A percentile compares a stretch with the other conserved stretches of the same genome.
phyloP scores from a whole-genome alignment of 2,113 vertebrate genomes.

The Lontra canadensis region DNA sequence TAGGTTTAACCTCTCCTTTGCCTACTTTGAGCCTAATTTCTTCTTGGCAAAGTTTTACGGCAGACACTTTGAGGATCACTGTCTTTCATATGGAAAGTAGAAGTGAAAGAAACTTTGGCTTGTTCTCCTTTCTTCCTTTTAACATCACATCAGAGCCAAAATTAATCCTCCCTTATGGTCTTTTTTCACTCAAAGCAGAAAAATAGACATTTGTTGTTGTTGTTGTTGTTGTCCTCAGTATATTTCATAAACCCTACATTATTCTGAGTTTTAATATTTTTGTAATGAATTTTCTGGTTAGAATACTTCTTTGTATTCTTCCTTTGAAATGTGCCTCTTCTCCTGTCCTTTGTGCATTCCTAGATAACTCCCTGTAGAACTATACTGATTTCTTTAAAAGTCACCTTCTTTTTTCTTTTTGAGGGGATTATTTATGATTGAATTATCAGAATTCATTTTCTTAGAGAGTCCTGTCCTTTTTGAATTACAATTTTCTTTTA shows the following conservation, averaged over 20 bases:
- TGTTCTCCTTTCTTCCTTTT: constrained; percentile 13
- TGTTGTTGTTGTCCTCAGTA: background rate
- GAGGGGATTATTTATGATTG: constrained; percentile 19
- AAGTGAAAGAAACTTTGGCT: background rate
- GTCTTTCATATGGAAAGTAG: constrained; percentile 48
- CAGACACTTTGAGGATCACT: constrained; percentile 3
- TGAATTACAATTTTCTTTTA: constrained; percentile 26
- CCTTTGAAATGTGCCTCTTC: background rate
- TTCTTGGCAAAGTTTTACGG: background rate
- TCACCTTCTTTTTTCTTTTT: background rate
- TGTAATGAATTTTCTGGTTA: background rate
- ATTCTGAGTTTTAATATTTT: background rate
- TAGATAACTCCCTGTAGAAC: background rate
- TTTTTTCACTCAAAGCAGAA: background rate
- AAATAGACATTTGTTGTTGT: background rate
- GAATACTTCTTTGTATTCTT: constrained; percentile 11
- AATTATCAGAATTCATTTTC: constrained; percentile 58
- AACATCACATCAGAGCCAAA: background rate
- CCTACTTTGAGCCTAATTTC: background rate
- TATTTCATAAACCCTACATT: background rate
- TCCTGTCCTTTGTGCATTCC: background rate
- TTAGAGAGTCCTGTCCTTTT: constrained; percentile 11
- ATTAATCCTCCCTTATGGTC: background rate
- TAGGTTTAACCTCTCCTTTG: constrained; percentile 1
- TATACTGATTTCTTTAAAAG: background rate